A percentile compares a stretch with the other conserved stretches of the same genome.
Evolutionary conservation across 2,113 vertebrate genomes (phyloP).

Genomic region (Podarcis cretensis): DNA sequence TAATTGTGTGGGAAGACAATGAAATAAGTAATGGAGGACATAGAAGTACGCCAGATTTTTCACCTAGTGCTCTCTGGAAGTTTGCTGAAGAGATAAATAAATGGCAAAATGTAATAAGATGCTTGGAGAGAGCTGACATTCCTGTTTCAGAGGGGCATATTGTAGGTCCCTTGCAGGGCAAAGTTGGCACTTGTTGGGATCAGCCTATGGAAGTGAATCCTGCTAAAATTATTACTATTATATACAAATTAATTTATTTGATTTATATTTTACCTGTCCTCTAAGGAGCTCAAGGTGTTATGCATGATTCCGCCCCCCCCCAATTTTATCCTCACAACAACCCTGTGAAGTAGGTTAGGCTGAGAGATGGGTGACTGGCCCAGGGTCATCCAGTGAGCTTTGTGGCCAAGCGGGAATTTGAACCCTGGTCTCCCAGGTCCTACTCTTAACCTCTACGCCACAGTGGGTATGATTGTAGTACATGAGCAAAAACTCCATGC

Average conservation of each 20-base stretch:
- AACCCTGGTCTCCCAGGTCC: too few species aligned
- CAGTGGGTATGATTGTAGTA: too few species aligned
- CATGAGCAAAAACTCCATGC: neutral
- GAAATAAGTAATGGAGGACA: neutral
- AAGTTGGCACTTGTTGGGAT: neutral
- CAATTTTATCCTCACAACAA: too few species aligned
- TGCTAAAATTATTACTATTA: neutral
- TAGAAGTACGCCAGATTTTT: neutral
- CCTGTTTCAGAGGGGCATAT: neutral
- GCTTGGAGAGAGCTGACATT: neutral
- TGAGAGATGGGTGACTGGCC: too few species aligned
- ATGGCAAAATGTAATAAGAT: neutral
- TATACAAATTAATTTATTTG: too few species aligned
- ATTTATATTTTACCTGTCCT: too few species aligned
- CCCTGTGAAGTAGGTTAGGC: too few species aligned
- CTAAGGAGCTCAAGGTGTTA: too few species aligned
- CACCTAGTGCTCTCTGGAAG: conserved; percentile 4
- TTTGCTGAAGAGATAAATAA: neutral
- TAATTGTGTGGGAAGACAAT: neutral
- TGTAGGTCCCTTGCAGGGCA: neutral
- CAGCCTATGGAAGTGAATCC: rapidly evolving
- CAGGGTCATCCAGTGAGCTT: too few species aligned
- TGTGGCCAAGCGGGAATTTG: too few species aligned
- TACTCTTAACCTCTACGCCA: too few species aligned
- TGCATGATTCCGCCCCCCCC: too few species aligned